Evolutionary conservation across 2,888 invertebrate species (phyloP).

Genomic region (Drosophila infuscata): DNA sequence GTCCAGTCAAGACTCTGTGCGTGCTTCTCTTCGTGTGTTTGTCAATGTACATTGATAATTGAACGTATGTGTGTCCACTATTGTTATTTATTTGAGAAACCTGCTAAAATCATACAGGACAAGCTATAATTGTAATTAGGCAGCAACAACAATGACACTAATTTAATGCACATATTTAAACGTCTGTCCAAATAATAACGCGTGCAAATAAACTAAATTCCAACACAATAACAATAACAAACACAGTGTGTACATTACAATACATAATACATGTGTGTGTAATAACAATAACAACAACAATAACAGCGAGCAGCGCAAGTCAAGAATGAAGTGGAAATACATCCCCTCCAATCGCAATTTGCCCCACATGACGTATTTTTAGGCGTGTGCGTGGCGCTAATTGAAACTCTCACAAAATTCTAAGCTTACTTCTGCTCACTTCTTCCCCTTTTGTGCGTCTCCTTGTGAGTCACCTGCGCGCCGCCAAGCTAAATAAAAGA

Average conservation of each 20-base stretch:
- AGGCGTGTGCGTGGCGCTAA: slow-evolving; percentile 75
- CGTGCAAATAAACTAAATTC: slow-evolving; percentile 68
- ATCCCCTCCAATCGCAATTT: slow-evolving; percentile 34
- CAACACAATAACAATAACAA: slow-evolving; percentile 53
- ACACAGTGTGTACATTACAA: slow-evolving; percentile 31
- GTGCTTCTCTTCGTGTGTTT: slow-evolving; percentile 15
- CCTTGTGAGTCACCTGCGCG: slow-evolving; percentile 72
- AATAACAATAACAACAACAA: slow-evolving; percentile 39
- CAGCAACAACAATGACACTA: slow-evolving; percentile 46
- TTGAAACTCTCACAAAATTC: slow-evolving; percentile 60
- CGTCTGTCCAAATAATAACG: slow-evolving; percentile 27
- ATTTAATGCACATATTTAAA: slow-evolving; percentile 63
- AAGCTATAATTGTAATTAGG: slow-evolving; percentile 61
- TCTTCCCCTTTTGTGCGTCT: slow-evolving; percentile 7
- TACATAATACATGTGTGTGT: slow-evolving; percentile 32
- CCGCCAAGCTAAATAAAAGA: slow-evolving; percentile 34
- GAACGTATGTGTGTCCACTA: slow-evolving; percentile 15
- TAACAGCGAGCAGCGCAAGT: slow-evolving; percentile 57
- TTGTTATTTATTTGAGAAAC: slow-evolving; percentile 48
- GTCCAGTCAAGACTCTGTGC: slow-evolving; percentile 33
- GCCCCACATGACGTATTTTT: slow-evolving; percentile 56
- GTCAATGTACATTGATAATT: slow-evolving; percentile 4
- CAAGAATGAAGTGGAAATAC: slow-evolving; percentile 77
- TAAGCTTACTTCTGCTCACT: slow-evolving; percentile 21
- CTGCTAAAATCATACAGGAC: slow-evolving; percentile 44